Conservation (phyloP, 2,888 invertebrate genomes). For the Trypoxylon attenuatum region DNA sequence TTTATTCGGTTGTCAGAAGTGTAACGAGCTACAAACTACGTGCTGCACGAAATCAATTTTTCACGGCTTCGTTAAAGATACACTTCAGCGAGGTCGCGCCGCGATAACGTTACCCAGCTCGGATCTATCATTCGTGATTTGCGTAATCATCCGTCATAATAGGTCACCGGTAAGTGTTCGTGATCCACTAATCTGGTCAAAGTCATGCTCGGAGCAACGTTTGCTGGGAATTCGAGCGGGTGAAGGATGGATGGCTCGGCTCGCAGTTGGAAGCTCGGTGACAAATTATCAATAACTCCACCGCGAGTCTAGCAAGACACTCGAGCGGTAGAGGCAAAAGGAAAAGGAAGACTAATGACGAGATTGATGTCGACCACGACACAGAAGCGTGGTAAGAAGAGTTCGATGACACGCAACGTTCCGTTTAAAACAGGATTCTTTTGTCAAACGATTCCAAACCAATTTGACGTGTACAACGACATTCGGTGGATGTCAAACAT, state of each 20-base stretch:
- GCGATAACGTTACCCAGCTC: too few species aligned
- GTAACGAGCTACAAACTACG: too few species aligned
- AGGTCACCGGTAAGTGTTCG: conserved; percentile 29
- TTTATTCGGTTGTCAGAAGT: too few species aligned
- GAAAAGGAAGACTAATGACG: conserved; percentile 60
- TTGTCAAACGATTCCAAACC: conserved; percentile 43
- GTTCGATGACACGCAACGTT: conserved; percentile 48
- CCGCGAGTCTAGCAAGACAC: conserved; percentile 51
- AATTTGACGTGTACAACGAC: conserved; percentile 3
- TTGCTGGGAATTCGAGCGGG: conserved; percentile 33
- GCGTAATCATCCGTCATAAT: conserved; percentile 36
- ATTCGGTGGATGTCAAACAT: background rate
- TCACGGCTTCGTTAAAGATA: background rate
- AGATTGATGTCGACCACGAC: conserved; percentile 52
- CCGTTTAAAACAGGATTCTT: conserved; percentile 43
- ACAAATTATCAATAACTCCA: conserved; percentile 65
- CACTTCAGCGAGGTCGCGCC: background rate
- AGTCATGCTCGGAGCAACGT: conserved; percentile 34
- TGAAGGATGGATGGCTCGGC: conserved; percentile 57
- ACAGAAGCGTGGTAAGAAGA: conserved; percentile 49
- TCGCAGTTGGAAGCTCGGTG: conserved; percentile 56
- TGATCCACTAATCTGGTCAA: conserved; percentile 18
- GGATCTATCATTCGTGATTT: conserved; percentile 16
- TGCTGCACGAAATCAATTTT: too few species aligned
- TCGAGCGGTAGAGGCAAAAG: conserved; percentile 14